Evolutionary conservation across 2,113 vertebrate genomes (phyloP).

Genomic region (Panthera uncia): DNA sequence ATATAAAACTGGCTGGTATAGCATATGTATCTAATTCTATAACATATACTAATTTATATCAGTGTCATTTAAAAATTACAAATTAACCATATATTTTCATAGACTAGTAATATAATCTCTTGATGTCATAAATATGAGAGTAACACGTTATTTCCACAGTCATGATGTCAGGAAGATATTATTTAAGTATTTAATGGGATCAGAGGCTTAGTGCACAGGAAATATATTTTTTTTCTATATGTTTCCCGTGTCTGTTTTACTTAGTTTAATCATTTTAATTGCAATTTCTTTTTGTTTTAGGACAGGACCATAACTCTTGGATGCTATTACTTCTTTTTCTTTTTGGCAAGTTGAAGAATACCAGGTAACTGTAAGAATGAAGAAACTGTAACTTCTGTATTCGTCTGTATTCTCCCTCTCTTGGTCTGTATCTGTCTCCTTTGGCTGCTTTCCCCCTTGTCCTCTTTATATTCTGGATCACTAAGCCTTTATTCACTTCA

Average conservation of each 20-base stretch:
- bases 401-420: not conserved
- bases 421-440: not conserved
- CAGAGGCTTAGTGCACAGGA: slow-evolving; percentile 72
- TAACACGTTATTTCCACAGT: slow-evolving; percentile 81
- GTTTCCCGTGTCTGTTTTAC: slow-evolving; percentile 75
- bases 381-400: not conserved
- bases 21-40: slow-evolving; percentile 71
- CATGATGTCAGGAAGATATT: slow-evolving; percentile 82
- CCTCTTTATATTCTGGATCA: not conserved
- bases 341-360: not conserved
- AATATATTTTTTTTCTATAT: slow-evolving; percentile 72
- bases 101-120: slow-evolving; percentile 80
- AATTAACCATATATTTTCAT: slow-evolving; percentile 78
- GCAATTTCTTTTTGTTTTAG: slow-evolving; percentile 67
- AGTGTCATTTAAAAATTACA: slow-evolving; percentile 76
- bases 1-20: slow-evolving; percentile 60
- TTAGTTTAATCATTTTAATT: slow-evolving; percentile 71
- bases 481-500: not conserved
- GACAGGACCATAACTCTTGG: slow-evolving; percentile 17
- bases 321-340: slow-evolving; percentile 52
- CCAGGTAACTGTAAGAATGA: slow-evolving; percentile 26
- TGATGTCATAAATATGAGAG: slow-evolving; percentile 82
- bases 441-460: not conserved
- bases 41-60: slow-evolving; percentile 62
- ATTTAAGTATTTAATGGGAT: slow-evolving; percentile 82